Conservation (phyloP, 1,140 invertebrate species). For the Magallana ariakensis region DNA sequence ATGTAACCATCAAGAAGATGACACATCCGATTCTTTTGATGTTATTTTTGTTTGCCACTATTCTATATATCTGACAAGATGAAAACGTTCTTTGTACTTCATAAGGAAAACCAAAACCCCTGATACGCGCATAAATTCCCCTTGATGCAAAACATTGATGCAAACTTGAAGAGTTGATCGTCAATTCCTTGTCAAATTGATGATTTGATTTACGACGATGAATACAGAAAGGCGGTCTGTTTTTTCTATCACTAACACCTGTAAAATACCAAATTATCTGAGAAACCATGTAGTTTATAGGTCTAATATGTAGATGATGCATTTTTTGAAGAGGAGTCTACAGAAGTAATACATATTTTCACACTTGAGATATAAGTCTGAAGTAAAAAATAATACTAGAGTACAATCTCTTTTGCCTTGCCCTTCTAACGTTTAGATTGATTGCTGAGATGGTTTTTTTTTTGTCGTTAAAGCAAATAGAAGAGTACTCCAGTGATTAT, state of each 20-base stretch:
- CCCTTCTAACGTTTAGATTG: background rate
- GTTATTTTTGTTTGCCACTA: too few relatives aligned
- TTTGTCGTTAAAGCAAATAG: background rate
- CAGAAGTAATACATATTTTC: too few relatives aligned
- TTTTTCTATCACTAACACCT: background rate
- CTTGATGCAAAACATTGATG: background rate
- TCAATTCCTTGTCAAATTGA: slow-evolving; percentile 3
- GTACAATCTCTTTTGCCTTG: too few relatives aligned
- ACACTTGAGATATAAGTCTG: too few relatives aligned
- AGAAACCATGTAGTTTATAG: background rate
- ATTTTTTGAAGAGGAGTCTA: too few relatives aligned
- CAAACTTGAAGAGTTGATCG: background rate
- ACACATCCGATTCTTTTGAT: too few relatives aligned
- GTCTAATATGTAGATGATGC: too few relatives aligned
- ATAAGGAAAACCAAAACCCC: background rate
- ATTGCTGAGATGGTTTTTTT: background rate
- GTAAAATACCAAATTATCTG: background rate
- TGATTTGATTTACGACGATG: background rate
- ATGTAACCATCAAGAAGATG: too few relatives aligned
- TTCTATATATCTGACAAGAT: too few relatives aligned
- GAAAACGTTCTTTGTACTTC: background rate
- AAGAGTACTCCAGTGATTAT: too few relatives aligned
- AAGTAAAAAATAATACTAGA: too few relatives aligned
- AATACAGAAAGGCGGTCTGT: background rate
- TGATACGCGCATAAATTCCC: background rate